phyloP scores from a whole-genome alignment of 2,888 invertebrate species.

The Onthophagus sagittarius region DNA sequence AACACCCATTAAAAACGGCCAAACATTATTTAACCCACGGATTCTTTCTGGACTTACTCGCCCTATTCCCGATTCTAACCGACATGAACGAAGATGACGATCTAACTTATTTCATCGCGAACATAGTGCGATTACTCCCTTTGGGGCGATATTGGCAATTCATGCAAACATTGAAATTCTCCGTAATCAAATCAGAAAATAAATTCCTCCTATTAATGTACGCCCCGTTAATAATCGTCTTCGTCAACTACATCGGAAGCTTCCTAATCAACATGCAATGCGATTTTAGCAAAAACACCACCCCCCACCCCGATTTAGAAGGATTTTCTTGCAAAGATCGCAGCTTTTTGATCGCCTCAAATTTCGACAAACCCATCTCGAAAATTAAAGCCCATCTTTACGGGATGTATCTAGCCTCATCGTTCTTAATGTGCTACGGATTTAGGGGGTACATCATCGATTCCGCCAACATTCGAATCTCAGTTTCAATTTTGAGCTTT shows the following conservation, averaged over 20 bases:
- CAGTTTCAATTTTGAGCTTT: conserved; percentile 10
- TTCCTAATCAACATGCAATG: conserved; percentile 15
- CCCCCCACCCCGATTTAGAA: neutral
- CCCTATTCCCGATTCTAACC: conserved; percentile 4
- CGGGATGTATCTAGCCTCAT: conserved; percentile 15
- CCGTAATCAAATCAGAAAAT: conserved; percentile 10
- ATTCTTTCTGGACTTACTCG: conserved; percentile 16
- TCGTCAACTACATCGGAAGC: conserved; percentile 16
- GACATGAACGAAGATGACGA: neutral
- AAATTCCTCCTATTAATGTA: conserved; percentile 11
- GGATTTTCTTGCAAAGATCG: neutral
- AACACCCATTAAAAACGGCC: conserved; percentile 15
- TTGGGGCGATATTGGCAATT: conserved; percentile 19
- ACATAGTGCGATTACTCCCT: conserved; percentile 14
- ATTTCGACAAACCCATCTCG: conserved; percentile 14
- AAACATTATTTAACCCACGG: conserved; percentile 13
- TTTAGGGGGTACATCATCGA: conserved; percentile 8
- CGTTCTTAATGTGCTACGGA: conserved; percentile 7
- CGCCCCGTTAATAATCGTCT: conserved; percentile 15
- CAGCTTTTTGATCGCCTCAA: conserved; percentile 6
- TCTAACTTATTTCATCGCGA: conserved; percentile 8
- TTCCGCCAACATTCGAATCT: neutral
- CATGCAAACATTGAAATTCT: conserved; percentile 6
- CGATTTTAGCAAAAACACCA: neutral
- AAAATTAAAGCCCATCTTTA: conserved; percentile 16